Conservation (phyloP, 2,797 vertebrate species). For the Xiphophorus birchmanni region DNA sequence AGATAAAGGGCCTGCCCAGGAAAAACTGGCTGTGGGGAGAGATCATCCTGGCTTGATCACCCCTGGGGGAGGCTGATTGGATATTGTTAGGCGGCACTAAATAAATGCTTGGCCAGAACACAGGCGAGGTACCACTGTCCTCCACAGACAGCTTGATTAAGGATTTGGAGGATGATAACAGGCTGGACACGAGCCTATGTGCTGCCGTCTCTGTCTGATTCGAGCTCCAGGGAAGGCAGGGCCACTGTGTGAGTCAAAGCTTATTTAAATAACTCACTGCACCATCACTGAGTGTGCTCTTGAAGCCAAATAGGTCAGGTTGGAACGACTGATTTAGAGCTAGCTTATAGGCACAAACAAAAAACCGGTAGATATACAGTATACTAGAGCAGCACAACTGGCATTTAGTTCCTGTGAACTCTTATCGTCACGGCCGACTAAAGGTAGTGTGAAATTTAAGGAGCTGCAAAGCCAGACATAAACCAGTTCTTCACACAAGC, state of each 20-base stretch:
- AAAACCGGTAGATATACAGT: conserved; percentile 9
- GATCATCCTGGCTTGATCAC: conserved; percentile 44
- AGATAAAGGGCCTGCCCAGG: conserved; percentile 57
- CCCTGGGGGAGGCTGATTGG: conserved; percentile 55
- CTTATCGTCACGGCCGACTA: conserved; percentile 58
- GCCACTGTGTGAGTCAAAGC: conserved; percentile 69
- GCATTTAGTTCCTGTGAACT: conserved; percentile 55
- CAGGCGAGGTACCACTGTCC: conserved; percentile 46
- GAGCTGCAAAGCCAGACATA: conserved; percentile 50
- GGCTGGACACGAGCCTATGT: conserved; percentile 57
- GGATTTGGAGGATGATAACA: conserved; percentile 67
- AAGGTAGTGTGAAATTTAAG: conserved; percentile 57
- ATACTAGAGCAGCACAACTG: conserved; percentile 49
- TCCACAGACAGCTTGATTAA: conserved; percentile 67
- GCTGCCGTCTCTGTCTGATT: conserved; percentile 57
- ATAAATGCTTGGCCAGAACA: conserved; percentile 46
- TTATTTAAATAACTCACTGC: conserved; percentile 77
- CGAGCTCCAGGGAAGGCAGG: conserved; percentile 65
- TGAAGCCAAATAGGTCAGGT: conserved; percentile 69
- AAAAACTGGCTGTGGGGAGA: conserved; percentile 46
- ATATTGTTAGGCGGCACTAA: conserved; percentile 59
- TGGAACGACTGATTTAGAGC: conserved; percentile 53
- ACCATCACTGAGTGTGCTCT: conserved; percentile 64
- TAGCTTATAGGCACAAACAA: conserved; percentile 26
- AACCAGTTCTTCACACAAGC: conserved; percentile 56